Conservation (phyloP, 2,888 invertebrate genomes). For the Drosophila ustulata region DNA sequence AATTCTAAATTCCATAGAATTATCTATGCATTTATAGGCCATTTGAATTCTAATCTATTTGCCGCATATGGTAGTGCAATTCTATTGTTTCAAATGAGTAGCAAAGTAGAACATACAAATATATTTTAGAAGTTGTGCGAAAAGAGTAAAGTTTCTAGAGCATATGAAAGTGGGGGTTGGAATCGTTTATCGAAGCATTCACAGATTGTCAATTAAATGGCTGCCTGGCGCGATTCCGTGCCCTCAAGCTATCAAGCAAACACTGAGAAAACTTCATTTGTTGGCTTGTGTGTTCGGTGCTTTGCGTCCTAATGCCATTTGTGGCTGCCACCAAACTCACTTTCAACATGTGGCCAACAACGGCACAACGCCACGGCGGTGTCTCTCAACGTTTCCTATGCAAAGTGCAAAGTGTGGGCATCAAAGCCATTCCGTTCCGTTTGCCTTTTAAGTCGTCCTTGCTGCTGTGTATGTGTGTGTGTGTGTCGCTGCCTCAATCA, state of each 20-base stretch:
- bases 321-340: conserved; percentile 35
- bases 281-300: conserved; percentile 14
- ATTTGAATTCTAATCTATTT: not conserved
- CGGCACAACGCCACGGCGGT: conserved; percentile 1
- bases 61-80: not conserved
- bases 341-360: conserved; percentile 51
- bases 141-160: not conserved
- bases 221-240: conserved; percentile 26
- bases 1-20: too few relatives aligned
- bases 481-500: conserved; percentile 68
- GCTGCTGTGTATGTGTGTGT: conserved; percentile 13
- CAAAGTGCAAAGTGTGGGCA: conserved; percentile 45
- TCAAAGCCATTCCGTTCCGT: conserved; percentile 63
- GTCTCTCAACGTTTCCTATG: conserved; percentile 13
- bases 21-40: too few relatives aligned
- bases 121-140: not conserved
- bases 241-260: conserved; percentile 19
- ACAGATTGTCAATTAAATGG: conserved; percentile 59
- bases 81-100: too few relatives aligned
- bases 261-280: conserved; percentile 42
- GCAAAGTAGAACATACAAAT: not conserved
- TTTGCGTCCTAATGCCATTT: conserved; percentile 39
- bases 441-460: conserved; percentile 30
- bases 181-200: conserved; percentile 16
- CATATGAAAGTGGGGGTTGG: not conserved